Percentiles rank a stretch among this genome's conserved stretches.
phyloP scores from a whole-genome alignment of 1,140 invertebrate species.

The Drosophila ohnishii region DNA sequence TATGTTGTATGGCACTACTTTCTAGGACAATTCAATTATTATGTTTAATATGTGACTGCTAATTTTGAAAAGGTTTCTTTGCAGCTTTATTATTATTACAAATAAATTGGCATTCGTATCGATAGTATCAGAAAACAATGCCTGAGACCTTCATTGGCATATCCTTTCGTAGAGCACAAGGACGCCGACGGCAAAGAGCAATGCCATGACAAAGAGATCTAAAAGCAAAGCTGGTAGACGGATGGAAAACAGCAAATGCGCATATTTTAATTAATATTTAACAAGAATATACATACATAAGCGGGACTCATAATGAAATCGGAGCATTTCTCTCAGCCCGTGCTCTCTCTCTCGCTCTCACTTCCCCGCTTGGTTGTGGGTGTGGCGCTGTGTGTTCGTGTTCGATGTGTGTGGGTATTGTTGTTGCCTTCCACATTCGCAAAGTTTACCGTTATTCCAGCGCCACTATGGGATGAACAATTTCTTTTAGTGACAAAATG shows the following conservation, averaged over 20 bases:
- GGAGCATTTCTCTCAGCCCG: slow-evolving; percentile 24
- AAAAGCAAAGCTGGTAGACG: slow-evolving; percentile 11
- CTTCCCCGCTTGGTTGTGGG: neutral
- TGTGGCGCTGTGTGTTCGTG: slow-evolving; percentile 1
- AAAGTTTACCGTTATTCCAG: slow-evolving; percentile 45
- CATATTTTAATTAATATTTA: slow-evolving; percentile 75
- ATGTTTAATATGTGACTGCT: neutral
- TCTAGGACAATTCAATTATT: neutral
- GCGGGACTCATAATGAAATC: slow-evolving; percentile 66
- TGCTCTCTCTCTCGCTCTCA: slow-evolving; percentile 12
- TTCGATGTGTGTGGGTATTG: slow-evolving; percentile 9
- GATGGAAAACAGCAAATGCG: slow-evolving; percentile 37
- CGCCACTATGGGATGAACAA: neutral
- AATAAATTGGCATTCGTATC: neutral
- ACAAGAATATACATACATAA: slow-evolving; percentile 65
- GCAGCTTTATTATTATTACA: no score
- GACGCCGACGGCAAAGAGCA: slow-evolving; percentile 5
- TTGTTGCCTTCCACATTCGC: slow-evolving; percentile 54
- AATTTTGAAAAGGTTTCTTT: neutral
- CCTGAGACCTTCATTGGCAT: neutral
- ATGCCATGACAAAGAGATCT: slow-evolving; percentile 1
- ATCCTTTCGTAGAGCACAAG: neutral
- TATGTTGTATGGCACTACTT: neutral
- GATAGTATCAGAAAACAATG: neutral
- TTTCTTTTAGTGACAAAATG: neutral